Evolutionary conservation across 1,140 invertebrate genomes (phyloP).

Genomic region (Mylabris phalerata): DNA sequence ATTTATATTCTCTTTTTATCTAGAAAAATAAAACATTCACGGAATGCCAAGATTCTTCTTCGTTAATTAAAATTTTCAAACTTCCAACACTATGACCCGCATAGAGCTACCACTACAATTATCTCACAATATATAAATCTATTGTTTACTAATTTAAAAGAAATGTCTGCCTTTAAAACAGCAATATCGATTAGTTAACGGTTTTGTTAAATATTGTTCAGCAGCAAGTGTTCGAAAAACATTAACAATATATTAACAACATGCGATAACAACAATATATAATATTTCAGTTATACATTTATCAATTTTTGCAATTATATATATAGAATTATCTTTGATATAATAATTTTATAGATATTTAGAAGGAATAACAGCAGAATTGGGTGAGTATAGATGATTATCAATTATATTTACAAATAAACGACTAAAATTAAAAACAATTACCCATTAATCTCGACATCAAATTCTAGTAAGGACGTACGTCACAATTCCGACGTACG

Average conservation of each 20-base stretch:
- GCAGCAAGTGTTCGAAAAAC: slow-evolving; percentile 29
- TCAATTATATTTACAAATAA: slow-evolving; percentile 27
- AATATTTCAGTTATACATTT: slow-evolving; percentile 35
- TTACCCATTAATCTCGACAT: neutral
- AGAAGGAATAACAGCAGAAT: slow-evolving; percentile 36
- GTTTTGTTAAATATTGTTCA: slow-evolving; percentile 26
- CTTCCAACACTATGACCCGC: slow-evolving; percentile 24
- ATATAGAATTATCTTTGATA: slow-evolving; percentile 21
- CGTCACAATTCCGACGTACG: too few species aligned
- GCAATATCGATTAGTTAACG: slow-evolving; percentile 29
- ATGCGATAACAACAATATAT: slow-evolving; percentile 43
- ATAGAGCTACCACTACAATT: slow-evolving; percentile 17
- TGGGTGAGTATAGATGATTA: slow-evolving; percentile 27
- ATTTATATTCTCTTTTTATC: neutral
- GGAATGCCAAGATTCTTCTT: too few species aligned
- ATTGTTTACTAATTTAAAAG: too few species aligned
- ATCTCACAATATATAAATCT: neutral
- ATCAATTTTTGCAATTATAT: neutral
- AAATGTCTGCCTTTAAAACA: too few species aligned
- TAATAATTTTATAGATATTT: slow-evolving; percentile 32
- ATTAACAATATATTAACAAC: slow-evolving; percentile 43
- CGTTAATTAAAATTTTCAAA: neutral
- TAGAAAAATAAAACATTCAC: neutral
- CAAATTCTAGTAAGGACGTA: too few species aligned
- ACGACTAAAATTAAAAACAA: slow-evolving; percentile 4